Evolutionary conservation across 1,140 invertebrate genomes (phyloP), one percentile per base, ranked within the genome.

Genomic region (Zaprionus inermis): DNA sequence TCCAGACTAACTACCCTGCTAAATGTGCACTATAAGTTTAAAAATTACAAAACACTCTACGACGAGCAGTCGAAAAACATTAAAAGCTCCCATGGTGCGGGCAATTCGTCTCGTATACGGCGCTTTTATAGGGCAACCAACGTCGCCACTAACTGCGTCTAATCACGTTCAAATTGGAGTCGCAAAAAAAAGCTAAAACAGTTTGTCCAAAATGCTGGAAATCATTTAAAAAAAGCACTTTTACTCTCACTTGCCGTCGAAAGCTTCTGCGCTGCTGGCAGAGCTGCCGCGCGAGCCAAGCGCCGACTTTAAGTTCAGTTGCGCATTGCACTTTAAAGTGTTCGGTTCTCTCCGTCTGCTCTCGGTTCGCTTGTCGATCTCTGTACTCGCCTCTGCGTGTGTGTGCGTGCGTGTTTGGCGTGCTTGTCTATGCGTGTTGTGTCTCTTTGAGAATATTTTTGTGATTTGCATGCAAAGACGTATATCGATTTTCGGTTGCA

Each of bases 311-410:
- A 77, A 89, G 79, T 60, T 88, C 80, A 88, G 66, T 88, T 89
- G 83, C 84, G 84, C 84, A 79, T 70, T 80, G 79, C 80, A 88
- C 77, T 76, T 71, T 70, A 51, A 70, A 49, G 76, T 67, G 83
- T 67, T 59, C 76, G 84, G 84, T 88, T 12, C 44, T 11, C 10
- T 22, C 9, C 9, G 0, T 24, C 22, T 24, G 76, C 64, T 79
- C 72, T 58, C 76, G 83, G 79, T 88, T 82, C 70, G 60, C 5
- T 22, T 7, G 49, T 3, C 34, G 24, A 34, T 24, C 5, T 20
- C 32, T 24, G 66, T 46, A 24, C 69, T 68, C n/a, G 16, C 54
- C 57, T 38, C 36, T 65, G 28, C 7, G 30, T 61, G 55, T 16
- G 41, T 70, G n/a, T 54, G 54, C 20, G 49, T 75, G 60, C 24